Percentiles rank a stretch among this genome's conserved stretches.
Evolutionary conservation across 2,797 vertebrate species (phyloP).

Genomic region (Vultur gryphus): DNA sequence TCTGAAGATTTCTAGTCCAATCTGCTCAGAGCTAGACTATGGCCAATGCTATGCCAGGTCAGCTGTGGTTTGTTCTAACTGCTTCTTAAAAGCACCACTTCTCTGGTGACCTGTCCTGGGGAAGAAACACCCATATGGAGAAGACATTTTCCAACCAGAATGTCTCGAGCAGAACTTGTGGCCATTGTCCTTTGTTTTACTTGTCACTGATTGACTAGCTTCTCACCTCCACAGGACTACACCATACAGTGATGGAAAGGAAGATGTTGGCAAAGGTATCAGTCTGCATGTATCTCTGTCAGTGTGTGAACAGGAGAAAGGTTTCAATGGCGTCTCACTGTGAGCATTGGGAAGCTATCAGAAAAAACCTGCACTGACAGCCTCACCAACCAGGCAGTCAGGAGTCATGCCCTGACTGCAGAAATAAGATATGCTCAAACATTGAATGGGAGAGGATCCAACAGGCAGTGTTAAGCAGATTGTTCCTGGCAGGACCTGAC

Average conservation of each 20-base stretch:
- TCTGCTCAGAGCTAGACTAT: not conserved
- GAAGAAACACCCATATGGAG: not conserved
- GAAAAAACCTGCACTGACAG: not conserved
- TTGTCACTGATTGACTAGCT: not conserved
- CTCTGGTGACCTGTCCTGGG: not conserved
- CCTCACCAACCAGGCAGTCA: not conserved
- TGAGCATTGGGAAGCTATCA: not conserved
- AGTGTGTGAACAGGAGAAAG: not conserved
- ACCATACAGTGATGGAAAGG: not conserved
- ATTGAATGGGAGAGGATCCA: not conserved
- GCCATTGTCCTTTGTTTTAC: not conserved
- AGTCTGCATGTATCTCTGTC: not conserved
- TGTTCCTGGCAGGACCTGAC: not conserved
- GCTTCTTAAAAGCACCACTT: not conserved
- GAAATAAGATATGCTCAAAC: not conserved
- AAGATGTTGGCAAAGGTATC: not conserved
- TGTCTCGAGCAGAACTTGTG: not conserved
- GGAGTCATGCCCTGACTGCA: not conserved
- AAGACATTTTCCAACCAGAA: not conserved
- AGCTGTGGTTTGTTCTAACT: not conserved
- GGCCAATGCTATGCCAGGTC: not conserved
- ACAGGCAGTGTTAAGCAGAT: not conserved
- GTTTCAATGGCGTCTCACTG: not conserved
- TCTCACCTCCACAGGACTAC: not conserved
- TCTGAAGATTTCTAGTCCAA: not conserved